These are phyloP conservation scores for Diplodus puntazzo DNA, from an alignment of 2,797 vertebrate species.

Conservation along the genomic window DNA sequence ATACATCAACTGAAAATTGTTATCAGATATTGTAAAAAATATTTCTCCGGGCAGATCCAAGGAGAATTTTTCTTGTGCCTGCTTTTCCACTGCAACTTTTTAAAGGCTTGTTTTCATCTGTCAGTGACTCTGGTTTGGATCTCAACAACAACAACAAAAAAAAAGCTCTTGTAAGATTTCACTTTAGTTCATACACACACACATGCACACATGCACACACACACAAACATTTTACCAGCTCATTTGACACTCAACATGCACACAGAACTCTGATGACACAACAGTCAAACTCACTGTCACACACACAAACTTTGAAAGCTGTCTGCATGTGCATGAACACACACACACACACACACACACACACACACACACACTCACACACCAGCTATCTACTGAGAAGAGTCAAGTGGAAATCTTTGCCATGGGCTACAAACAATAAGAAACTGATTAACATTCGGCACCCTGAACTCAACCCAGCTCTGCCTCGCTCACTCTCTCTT, in stretches of 20 bases:
- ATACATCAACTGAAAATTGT: background rate
- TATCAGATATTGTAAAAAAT: background rate
- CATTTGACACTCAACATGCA: constrained; percentile 26
- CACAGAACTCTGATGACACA: constrained; percentile 52
- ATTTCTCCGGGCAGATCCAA: too few species aligned
- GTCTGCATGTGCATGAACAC: background rate
- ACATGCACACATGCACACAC: background rate
- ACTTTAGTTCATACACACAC: background rate
- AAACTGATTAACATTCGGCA: constrained; percentile 78
- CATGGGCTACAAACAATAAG: constrained; percentile 73
- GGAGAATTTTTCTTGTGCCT: background rate
- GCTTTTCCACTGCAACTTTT: constrained; percentile 4
- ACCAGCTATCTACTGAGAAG: constrained; percentile 31
- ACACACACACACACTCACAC: constrained; percentile 15
- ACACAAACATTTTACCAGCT: constrained; percentile 5
- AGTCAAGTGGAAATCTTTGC: constrained; percentile 68
- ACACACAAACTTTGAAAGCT: constrained; percentile 39
- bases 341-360: background rate
- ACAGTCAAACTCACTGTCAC: constrained; percentile 31
- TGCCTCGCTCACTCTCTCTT: constrained; percentile 36
- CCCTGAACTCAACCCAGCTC: constrained; percentile 51
- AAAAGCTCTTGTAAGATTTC: constrained; percentile 2
- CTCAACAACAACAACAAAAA: background rate
- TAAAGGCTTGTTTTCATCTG: background rate
- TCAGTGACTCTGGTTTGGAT: constrained; percentile 20